Base-by-base conservation (phyloP, 1,140 invertebrate species). In the Trichoplusia ni region DNA sequence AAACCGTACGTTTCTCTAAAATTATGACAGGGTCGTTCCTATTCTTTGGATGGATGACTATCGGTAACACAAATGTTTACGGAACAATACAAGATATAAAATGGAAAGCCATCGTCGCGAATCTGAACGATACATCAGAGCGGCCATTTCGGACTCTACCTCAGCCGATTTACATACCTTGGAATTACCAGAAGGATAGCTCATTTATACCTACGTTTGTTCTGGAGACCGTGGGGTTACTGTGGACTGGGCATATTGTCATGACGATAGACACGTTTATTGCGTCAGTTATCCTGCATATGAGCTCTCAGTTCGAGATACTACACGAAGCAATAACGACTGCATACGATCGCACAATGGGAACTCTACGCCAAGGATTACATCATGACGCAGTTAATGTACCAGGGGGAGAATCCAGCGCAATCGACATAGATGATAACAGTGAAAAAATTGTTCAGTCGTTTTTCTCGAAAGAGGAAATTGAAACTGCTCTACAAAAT, bases 181-280 rank as follows among this genome's bases (percentile, higher is more conserved):
- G 87, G 87, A 54, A 71, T 4, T 87, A 87, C 64, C 81, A 90
- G 51, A 67, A 71, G 31, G 79, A 89, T 29, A 13, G 3, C 23
- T 71, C 79, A 0, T 90, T 75, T 35, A 75, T 87, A 40, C 69
- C 71, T 7, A 89, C 87, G 1, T 87, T 87, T 64, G 51, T 81
- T 6, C 60, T 90, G 18, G 87, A 90, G 68, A 84, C 86, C 3
- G 46, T 86, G 7, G 87, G 87, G 0, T 67, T 90, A 3, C 67
- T 90, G n/a, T 90, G 87, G 87, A 90, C 86, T 4, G 87, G 87
- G 4, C 87, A 90, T 40, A 90, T 90, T 13, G 87, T 90, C 18
- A 89, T 90, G 86, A 82, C 77, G 0, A 84, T 89, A 27, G 87
- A 90, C 35, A 89, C 87, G 2, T 84, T 90, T 51, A 86, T 90